Base-by-base conservation (phyloP, 1,140 invertebrate species). In the Pogonomyrmex barbatus region DNA sequence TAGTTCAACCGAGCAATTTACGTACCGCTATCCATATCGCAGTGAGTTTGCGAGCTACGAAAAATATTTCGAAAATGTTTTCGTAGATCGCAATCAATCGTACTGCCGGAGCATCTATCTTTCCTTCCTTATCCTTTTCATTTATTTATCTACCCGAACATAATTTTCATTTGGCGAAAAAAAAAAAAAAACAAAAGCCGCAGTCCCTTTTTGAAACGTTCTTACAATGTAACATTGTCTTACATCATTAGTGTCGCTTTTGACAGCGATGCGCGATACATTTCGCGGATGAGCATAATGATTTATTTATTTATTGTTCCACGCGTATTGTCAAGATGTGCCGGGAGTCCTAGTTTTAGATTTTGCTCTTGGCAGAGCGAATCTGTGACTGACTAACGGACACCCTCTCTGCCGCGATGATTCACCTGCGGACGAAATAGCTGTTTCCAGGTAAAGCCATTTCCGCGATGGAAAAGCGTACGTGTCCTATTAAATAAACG, bases 361-460 rank as follows among this genome's bases (percentile, higher is more conserved):
- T 73, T 78, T 65, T 73, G 9, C 84, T 90, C 77, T 88, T 86
- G 89, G 89, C 89, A 84, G 70, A 83, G 71, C 76, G 73, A 77
- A 86, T 86, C 87, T 56, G 52, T 50, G 30, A 86, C 86, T 83
- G 83, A 88, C 77, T 90, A 90, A 90, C 86, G 77, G 54, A 9
- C 54, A 67, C 24, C 68, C 71, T 52, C 36, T 24, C 45, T 5
- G 36, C 78, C 42, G 54, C 62, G 87, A 91, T 91, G 90, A 91
- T 91, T 91, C 90, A 91, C 85, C 85, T 89, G 79, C 14, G 30
- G 50, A 75, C 62, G 85, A 76, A 88, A 90, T 88, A 82, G 75
- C 56, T 60, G 14, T 47, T 33, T 90, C 87, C 83, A 90, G 87
- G 83, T 90, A 90, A 86, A 68, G 45, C 75, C 52, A 33, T 71